Conservation (phyloP, 1,140 invertebrate species). For the Lucilia sericata region DNA sequence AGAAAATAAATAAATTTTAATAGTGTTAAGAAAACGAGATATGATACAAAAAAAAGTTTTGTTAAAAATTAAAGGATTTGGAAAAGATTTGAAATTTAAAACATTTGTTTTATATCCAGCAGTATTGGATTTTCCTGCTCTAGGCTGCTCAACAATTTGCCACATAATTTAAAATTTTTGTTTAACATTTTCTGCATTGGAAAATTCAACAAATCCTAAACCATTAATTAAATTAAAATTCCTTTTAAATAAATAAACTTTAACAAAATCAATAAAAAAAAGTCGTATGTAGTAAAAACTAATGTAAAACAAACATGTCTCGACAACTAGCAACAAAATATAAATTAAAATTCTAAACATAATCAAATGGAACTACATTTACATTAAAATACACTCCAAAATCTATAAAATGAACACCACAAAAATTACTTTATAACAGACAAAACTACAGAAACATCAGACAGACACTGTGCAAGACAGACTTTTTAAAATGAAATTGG, state of each 20-base stretch:
- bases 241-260: not conserved
- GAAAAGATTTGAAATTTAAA: too few relatives aligned
- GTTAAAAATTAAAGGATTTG: too few relatives aligned
- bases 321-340: slow-evolving; percentile 16
- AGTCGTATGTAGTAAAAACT: not conserved
- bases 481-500: too few relatives aligned
- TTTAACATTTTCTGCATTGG: too few relatives aligned
- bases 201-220: too few relatives aligned
- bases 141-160: not conserved
- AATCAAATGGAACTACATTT: slow-evolving; percentile 17
- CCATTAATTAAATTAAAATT: slow-evolving; percentile 28
- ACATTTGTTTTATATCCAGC: too few relatives aligned
- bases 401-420: not conserved
- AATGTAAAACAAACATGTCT: slow-evolving; percentile 8
- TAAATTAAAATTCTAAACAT: slow-evolving; percentile 30
- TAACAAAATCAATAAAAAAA: not conserved
- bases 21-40: not conserved
- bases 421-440: not conserved
- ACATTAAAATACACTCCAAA: slow-evolving; percentile 17
- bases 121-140: too few relatives aligned
- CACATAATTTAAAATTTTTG: not conserved
- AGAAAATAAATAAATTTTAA: not conserved
- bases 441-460: not conserved
- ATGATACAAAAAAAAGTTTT: too few relatives aligned
- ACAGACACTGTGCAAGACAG: not conserved